Evolutionary conservation across 2,113 vertebrate species (phyloP).

Genomic region (Rhinoderma darwinii): DNA sequence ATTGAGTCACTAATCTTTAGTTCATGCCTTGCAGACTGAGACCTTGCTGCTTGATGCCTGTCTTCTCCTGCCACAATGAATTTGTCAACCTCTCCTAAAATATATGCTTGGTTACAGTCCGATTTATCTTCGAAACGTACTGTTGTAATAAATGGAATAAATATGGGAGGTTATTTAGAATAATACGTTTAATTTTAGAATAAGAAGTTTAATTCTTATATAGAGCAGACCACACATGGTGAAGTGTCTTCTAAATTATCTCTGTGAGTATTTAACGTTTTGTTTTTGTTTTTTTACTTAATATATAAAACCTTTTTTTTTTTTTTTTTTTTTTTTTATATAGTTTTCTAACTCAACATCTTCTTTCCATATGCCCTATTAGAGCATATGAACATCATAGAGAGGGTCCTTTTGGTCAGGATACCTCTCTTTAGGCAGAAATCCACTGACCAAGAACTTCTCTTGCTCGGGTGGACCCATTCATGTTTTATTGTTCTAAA

Average conservation of each 20-base stretch:
- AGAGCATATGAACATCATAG: too few species aligned
- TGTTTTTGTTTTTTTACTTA: too few species aligned
- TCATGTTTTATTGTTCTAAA: too few species aligned
- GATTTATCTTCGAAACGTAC: too few species aligned
- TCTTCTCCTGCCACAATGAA: conserved; percentile 17
- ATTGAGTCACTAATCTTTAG: conserved; percentile 30
- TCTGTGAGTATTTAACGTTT: neutral
- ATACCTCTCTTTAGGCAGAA: too few species aligned
- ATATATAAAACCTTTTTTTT: too few species aligned
- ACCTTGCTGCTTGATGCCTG: conserved; percentile 18
- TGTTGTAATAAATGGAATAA: neutral
- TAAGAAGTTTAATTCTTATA: neutral
- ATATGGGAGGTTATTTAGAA: neutral
- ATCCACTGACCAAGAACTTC: too few species aligned
- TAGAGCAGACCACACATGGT: neutral
- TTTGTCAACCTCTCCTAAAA: conserved; percentile 2
- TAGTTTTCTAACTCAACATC: too few species aligned
- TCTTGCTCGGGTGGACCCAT: too few species aligned
- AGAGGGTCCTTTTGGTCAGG: too few species aligned
- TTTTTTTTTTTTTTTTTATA: too few species aligned
- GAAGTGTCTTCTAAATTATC: neutral
- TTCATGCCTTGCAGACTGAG: conserved; percentile 35
- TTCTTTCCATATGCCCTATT: too few species aligned
- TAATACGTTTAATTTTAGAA: neutral
- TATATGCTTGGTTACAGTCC: neutral